phyloP scores from a whole-genome alignment of 2,888 invertebrate genomes.

The Uropetala carovei region DNA sequence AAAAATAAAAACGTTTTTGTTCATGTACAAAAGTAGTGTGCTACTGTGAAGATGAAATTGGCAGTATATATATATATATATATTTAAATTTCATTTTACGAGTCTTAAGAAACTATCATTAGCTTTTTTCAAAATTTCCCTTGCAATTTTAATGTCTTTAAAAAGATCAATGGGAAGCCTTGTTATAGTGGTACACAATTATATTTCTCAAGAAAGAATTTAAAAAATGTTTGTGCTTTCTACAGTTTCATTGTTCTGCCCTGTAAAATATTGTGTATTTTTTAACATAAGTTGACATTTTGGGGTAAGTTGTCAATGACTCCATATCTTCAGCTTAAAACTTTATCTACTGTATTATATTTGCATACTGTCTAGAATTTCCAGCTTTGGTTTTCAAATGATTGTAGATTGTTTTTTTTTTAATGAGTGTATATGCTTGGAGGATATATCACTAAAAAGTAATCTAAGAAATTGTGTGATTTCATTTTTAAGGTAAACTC shows the following conservation, averaged over 20 bases:
- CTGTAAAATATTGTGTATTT: constrained; percentile 46
- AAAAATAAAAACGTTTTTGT: constrained; percentile 20
- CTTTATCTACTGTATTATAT: constrained; percentile 48
- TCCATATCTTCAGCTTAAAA: constrained; percentile 45
- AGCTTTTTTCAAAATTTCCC: constrained; percentile 50
- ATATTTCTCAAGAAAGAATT: constrained; percentile 10
- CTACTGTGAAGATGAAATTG: constrained; percentile 34
- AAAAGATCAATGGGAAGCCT: constrained; percentile 50
- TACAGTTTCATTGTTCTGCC: background rate
- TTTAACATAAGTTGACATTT: constrained; percentile 45
- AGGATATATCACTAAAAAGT: constrained; percentile 49
- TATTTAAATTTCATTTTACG: background rate
- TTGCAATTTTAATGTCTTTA: constrained; percentile 47
- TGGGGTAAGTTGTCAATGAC: constrained; percentile 35
- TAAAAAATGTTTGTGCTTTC: constrained; percentile 38
- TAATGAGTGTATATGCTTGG: constrained; percentile 46
- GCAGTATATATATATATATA: constrained; percentile 28
- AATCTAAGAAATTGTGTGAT: constrained; percentile 17
- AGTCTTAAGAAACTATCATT: constrained; percentile 42
- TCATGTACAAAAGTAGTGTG: constrained; percentile 36
- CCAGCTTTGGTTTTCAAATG: constrained; percentile 45
- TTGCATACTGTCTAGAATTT: constrained; percentile 42
- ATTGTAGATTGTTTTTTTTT: constrained; percentile 49
- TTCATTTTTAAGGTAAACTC: constrained; percentile 36
- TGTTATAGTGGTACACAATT: constrained; percentile 39